Conservation (phyloP, 2,113 vertebrate species). For the Neodon shergylaensis region DNA sequence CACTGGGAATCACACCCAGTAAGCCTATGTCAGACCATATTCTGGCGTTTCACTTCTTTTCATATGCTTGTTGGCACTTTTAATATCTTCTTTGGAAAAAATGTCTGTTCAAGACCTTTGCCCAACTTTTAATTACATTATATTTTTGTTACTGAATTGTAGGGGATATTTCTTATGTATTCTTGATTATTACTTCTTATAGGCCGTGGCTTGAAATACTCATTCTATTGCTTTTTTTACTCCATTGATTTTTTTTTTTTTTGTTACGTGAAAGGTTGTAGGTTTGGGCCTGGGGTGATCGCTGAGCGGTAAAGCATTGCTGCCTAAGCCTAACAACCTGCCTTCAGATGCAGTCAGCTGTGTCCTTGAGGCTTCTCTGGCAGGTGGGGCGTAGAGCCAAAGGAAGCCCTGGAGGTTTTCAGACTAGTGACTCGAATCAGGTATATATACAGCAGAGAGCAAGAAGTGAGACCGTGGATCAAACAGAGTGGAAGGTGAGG, state of each 20-base stretch:
- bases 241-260: background rate
- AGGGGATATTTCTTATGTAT: background rate
- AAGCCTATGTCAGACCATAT: background rate
- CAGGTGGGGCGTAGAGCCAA: background rate
- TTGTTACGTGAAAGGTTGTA: background rate
- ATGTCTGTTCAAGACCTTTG: background rate
- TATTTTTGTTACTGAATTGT: background rate
- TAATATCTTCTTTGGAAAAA: background rate
- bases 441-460: background rate
- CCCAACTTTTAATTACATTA: background rate
- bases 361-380: background rate
- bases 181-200: background rate
- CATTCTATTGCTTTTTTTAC: slow-evolving; percentile 2
- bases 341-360: background rate
- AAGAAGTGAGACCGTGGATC: background rate
- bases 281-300: no score
- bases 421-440: background rate
- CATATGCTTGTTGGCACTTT: background rate
- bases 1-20: background rate
- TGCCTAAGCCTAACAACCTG: background rate
- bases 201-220: background rate
- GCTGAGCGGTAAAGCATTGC: background rate
- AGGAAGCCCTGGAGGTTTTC: background rate
- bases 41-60: background rate
- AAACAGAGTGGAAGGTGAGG: background rate